Evolutionary conservation across 2,888 invertebrate genomes (phyloP).

Genomic region (Xestobium rufovillosum): DNA sequence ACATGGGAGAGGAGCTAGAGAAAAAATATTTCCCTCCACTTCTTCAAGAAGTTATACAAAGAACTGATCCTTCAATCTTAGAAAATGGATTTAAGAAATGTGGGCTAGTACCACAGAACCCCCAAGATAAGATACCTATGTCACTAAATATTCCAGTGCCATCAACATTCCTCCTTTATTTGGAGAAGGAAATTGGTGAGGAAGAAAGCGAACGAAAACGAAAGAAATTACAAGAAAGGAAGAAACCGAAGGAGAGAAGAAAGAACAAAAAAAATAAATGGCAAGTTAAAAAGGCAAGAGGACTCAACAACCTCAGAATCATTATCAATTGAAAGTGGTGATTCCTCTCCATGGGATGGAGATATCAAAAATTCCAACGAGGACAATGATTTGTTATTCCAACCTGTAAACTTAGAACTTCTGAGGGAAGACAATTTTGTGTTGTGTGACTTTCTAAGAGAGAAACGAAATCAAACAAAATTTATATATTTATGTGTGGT

Average conservation of each 20-base stretch:
- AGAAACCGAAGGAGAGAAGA: conserved; percentile 1
- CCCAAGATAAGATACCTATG: background rate
- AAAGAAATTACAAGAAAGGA: conserved; percentile 2
- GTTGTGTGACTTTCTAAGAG: conserved; percentile 2
- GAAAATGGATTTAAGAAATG: too few species aligned
- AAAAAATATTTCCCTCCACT: conserved; percentile 1
- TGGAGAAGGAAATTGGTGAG: background rate
- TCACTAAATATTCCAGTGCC: too few species aligned
- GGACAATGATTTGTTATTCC: background rate
- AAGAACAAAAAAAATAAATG: conserved; percentile 4
- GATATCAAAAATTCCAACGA: background rate
- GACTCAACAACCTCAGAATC: background rate
- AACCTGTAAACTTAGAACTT: background rate
- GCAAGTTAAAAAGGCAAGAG: background rate
- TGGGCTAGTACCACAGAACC: background rate
- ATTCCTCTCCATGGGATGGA: conserved; percentile 2
- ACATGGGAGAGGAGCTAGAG: conserved; percentile 4
- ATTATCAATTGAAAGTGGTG: too few species aligned
- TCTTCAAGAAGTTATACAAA: background rate
- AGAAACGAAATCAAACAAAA: too few species aligned
- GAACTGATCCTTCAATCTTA: background rate
- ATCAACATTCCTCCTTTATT: too few species aligned
- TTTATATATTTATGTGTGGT: too few species aligned
- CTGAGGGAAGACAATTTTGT: conserved; percentile 3
- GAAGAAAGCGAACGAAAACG: background rate